Conservation (phyloP, 1,140 invertebrate genomes). For the Oedothorax gibbosus region DNA sequence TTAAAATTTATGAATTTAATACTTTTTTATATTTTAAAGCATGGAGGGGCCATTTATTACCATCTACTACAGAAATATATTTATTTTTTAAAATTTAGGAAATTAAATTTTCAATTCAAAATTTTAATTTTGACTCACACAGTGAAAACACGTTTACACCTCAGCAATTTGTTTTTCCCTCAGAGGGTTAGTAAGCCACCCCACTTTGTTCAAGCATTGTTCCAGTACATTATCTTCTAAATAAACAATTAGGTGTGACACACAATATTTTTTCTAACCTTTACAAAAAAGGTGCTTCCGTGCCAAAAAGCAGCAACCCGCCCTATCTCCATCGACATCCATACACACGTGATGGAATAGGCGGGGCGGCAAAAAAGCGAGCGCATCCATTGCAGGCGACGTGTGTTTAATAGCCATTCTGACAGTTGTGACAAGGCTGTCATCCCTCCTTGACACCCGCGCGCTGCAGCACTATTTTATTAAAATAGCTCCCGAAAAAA, state of each 20-base stretch:
- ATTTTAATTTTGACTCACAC: no score
- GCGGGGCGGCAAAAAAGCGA: constrained; percentile 50
- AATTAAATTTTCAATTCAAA: no score
- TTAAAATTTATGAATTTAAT: no score
- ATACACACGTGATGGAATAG: constrained; percentile 58
- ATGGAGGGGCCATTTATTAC: no score
- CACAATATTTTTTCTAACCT: not conserved
- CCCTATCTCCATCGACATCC: constrained; percentile 42
- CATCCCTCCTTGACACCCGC: constrained; percentile 49
- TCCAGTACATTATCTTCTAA: no score
- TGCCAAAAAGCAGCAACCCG: constrained; percentile 36
- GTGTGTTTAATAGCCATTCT: constrained; percentile 61
- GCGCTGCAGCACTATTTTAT: constrained; percentile 59
- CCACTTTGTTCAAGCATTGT: no score
- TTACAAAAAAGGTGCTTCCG: not conserved
- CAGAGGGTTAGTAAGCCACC: no score
- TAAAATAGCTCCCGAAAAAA: constrained; percentile 56
- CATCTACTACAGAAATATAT: no score
- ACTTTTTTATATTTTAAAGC: no score
- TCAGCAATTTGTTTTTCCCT: no score
- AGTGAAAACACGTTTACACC: no score
- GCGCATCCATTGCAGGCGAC: constrained; percentile 56
- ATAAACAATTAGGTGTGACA: constrained; percentile 8
- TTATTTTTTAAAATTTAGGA: no score
- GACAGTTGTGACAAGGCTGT: constrained; percentile 60